Conservation (phyloP, 2,113 vertebrate genomes). For the Porphyrio hochstetteri region DNA sequence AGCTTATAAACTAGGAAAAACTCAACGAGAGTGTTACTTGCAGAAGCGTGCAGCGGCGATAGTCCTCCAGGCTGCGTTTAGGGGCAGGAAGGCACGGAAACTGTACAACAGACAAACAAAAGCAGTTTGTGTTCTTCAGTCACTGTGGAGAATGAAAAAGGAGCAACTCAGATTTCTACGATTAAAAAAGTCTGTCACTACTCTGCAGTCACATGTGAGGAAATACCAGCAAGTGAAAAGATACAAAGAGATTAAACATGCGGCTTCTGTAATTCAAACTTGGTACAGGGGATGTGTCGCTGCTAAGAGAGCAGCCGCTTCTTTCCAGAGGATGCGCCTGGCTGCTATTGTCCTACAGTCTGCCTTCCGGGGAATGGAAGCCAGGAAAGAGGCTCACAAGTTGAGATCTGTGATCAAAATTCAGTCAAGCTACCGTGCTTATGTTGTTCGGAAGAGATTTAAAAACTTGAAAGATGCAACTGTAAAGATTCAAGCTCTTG, state of each 20-base stretch:
- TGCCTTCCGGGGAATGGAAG: conserved; percentile 67
- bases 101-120: background rate
- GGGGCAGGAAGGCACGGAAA: conserved; percentile 49
- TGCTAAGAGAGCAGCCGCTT: conserved; percentile 6
- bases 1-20: conserved; percentile 49
- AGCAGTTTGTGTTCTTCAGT: conserved; percentile 63
- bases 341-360: conserved; percentile 72
- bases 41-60: conserved; percentile 51
- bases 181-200: conserved; percentile 38
- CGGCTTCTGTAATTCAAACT: conserved; percentile 61
- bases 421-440: conserved; percentile 72
- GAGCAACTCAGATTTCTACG: conserved; percentile 51
- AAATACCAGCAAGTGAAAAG: conserved; percentile 65
- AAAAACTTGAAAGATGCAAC: conserved; percentile 48
- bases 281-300: conserved; percentile 15
- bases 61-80: conserved; percentile 69
- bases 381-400: background rate
- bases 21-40: conserved; percentile 39
- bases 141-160: conserved; percentile 69
- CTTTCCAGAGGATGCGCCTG: conserved; percentile 46
- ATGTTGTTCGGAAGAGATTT: conserved; percentile 50
- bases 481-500: conserved; percentile 71
- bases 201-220: conserved; percentile 71
- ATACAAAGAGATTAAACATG: conserved; percentile 59
- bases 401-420: conserved; percentile 66